These are phyloP conservation scores for Eclectus roratus DNA, from an alignment of 2,113 vertebrate species.

Conservation along the genomic window DNA sequence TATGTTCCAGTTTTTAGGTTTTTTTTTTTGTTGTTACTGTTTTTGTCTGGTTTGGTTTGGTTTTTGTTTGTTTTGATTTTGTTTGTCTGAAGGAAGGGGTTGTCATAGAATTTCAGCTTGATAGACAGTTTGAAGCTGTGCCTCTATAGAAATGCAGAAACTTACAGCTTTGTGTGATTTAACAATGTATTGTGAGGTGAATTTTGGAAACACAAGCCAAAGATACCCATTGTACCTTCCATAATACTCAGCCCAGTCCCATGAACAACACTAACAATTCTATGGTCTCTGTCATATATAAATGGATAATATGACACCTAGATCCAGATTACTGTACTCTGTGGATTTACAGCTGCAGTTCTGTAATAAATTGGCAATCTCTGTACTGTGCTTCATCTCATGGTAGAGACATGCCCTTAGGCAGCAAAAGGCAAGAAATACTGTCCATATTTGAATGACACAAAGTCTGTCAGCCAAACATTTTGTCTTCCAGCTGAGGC, in stretches of 20 bases:
- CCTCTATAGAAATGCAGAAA: neutral
- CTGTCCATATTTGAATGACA: neutral
- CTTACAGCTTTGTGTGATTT: neutral
- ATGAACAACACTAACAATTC: neutral
- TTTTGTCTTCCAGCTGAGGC: neutral
- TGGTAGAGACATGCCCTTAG: neutral
- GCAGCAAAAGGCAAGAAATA: neutral
- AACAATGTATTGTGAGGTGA: neutral
- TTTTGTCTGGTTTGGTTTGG: neutral
- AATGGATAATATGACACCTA: neutral
- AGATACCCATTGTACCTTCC: rapidly evolving
- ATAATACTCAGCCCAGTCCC: neutral
- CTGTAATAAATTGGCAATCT: neutral
- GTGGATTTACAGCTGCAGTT: neutral
- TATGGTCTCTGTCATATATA: neutral
- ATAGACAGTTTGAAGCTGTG: neutral
- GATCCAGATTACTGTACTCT: neutral
- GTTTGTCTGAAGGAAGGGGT: neutral
- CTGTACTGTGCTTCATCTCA: neutral
- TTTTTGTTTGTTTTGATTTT: neutral
- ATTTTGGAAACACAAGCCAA: neutral
- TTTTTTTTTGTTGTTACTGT: neutral
- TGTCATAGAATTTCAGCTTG: neutral
- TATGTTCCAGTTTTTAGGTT: rapidly evolving
- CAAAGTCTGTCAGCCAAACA: neutral